Conservation (phyloP, 2,113 vertebrate species). For the Urocynchramus pylzowi region DNA sequence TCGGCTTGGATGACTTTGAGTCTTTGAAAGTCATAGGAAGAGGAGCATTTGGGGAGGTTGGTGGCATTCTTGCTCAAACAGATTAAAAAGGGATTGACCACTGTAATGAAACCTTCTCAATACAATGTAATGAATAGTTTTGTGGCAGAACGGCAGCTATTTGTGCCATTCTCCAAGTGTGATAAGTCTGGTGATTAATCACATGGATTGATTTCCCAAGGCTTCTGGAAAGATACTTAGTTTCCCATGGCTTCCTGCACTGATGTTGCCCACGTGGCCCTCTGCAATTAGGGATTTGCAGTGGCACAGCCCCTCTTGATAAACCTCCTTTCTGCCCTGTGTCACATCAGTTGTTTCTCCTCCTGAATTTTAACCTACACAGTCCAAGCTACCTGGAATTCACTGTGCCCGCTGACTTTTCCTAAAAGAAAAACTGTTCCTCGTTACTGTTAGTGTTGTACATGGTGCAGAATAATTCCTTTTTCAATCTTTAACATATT, state of each 20-base stretch:
- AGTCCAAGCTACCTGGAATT: neutral
- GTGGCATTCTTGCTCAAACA: neutral
- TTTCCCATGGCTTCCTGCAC: neutral
- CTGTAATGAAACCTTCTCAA: neutral
- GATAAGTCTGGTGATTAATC: neutral
- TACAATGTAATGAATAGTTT: neutral
- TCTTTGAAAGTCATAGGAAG: constrained; percentile 97
- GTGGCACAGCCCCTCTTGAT: neutral
- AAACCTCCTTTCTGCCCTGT: neutral
- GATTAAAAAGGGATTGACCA: neutral
- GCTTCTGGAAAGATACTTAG: neutral
- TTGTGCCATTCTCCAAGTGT: neutral
- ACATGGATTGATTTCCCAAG: neutral
- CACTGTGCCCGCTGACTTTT: neutral
- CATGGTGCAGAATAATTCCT: neutral
- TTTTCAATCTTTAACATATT: neutral
- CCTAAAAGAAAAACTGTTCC: neutral
- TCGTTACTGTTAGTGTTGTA: neutral
- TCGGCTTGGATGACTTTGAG: constrained; percentile 95
- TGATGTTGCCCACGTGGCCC: neutral
- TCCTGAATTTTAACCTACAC: neutral
- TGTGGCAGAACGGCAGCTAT: neutral
- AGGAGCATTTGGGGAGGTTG: constrained; percentile 95
- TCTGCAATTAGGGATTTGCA: neutral
- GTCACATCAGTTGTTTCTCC: neutral